Base-by-base conservation (phyloP, 2,888 invertebrate genomes). In the Crioceris asparagi region DNA sequence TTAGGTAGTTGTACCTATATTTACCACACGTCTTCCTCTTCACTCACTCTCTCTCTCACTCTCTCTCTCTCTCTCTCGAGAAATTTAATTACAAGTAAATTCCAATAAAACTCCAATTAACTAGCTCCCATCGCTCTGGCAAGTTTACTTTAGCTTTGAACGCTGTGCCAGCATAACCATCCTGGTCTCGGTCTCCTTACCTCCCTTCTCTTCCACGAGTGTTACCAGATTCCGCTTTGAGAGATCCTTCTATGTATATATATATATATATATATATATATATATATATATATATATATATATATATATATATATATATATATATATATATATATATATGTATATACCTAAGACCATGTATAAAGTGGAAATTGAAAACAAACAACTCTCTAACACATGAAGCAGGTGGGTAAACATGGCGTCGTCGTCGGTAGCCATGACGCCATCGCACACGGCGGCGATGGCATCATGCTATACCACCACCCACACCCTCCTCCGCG, bases 331-430 rank as follows among this genome's bases (percentile, higher is more conserved):
- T 17, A 17, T 32, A 18, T 8, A 16, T 48, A 45, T n/a, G n/a
- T n/a, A n/a, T n/a, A n/a, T n/a, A n/a, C 31, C 32, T 11, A 29
- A 55, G 56, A 56, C 56, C 57, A 54, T 55, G 53, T 56, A 59
- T 55, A 57, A 56, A 44, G 39, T 43, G 44, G 37, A 59, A 60
- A 60, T 62, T 62, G 62, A 62, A 62, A 62, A 61, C 61, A 62
- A 62, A 62, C 61, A 60, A 49, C 48, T 49, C 27, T 6, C 47
- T 45, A 51, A 60, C 57, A 60, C 57, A 55, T 55, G 55, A 54
- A 53, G 61, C 62, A 62, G 62, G 64, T 63, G 62, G 61, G 64
- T 63, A 64, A 64, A 62, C 61, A 63, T 62, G 62, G 62, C 62
- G 60, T 59, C 60, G 59, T 60, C 15, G 27, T 27, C 14, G 44